phyloP scores from a whole-genome alignment of 2,113 vertebrate genomes.

The Malurus melanocephalus region DNA sequence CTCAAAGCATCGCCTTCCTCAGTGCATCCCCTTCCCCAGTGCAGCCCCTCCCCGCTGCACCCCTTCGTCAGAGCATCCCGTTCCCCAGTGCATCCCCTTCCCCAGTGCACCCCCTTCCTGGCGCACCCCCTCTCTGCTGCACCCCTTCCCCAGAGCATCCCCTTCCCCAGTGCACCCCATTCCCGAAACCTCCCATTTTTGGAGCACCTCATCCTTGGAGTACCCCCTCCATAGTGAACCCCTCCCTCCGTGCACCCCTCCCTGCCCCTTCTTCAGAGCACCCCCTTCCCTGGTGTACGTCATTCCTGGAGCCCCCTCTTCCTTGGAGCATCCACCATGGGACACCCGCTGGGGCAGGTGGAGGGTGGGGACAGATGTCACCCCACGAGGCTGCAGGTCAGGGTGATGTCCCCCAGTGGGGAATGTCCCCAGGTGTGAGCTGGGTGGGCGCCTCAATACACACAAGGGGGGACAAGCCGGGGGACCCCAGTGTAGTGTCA shows the following conservation, averaged over 20 bases:
- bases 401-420: background rate
- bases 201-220: background rate
- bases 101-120: background rate
- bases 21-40: too few species aligned
- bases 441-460: background rate
- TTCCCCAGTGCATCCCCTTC: background rate
- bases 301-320: too few species aligned
- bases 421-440: background rate
- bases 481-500: background rate
- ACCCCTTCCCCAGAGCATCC: background rate
- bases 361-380: background rate
- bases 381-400: background rate
- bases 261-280: background rate
- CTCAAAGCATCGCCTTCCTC: too few species aligned
- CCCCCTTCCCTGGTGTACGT: background rate
- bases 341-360: background rate
- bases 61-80: background rate
- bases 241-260: background rate
- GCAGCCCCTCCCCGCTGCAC: too few species aligned
- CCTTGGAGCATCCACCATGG: background rate
- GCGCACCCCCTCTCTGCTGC: background rate
- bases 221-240: background rate
- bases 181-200: background rate
- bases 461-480: rapidly evolving
- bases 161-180: background rate